Base-by-base conservation (phyloP, 2,888 invertebrate species). In the Nysson spinosus region DNA sequence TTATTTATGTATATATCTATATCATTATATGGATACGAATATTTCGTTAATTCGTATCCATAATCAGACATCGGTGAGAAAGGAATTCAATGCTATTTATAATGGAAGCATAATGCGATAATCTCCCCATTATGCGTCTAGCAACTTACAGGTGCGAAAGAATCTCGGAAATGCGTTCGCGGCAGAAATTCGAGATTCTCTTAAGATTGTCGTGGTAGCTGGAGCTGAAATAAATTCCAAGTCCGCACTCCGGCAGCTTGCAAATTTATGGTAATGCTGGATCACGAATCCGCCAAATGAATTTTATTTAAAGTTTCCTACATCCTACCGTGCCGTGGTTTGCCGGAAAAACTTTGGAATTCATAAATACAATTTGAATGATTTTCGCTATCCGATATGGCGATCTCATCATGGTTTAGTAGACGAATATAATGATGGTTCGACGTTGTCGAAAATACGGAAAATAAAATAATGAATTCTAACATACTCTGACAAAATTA, bases 221-320 rank as follows among this genome's bases (percentile, higher is more conserved):
- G 64, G 47, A 61, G 75, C 71, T 76, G 71, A 78, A 78, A 79
- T 81, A 79, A 78, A 79, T 81, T 79, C 74, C 75, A 70, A 79
- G 77, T 69, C 69, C 67, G 69, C 70, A 75, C 44, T 64, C 39
- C 72, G 73, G 74, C 62, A 72, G 73, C 77, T 82, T 82, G 81
- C 82, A 82, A 82, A 82, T 82, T 81, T 81, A 82, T 82, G 82
- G 78, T 81, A 82, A 82, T 82, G 56, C 67, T 67, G 76, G 79
- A 82, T 82, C 81, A 80, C 80, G 79, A 79, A 79, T 82, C 80
- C 72, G 76, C 69, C 79, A 80, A 82, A 82, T 82, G 82, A 82
- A 82, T 82, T 82, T 82, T 79, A 82, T 82, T 82, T 81, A 81
- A 82, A 82, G 78, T 82, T 82, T 80, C 75, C 75, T 77, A 79